Base-by-base conservation (phyloP, 1,140 invertebrate species). In the Hylaeus volcanicus region DNA sequence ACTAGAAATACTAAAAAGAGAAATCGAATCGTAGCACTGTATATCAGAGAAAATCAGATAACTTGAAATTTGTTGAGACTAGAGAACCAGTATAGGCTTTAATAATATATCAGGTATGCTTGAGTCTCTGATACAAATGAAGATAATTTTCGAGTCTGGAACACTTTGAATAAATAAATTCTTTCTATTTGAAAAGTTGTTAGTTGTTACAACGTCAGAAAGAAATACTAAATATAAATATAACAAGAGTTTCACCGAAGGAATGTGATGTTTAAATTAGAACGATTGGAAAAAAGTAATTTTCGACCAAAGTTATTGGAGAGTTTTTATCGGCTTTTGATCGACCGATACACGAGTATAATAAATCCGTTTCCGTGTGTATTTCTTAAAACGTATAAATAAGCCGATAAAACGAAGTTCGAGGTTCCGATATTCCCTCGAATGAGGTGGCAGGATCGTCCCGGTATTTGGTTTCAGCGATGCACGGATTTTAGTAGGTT, bases 391-490 rank as follows among this genome's bases (percentile, higher is more conserved):
- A 9, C 5, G 55, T 11, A 51, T 39, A 51, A 43, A 55, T 58
- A 79, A 65, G 4, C 53, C 6, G 61, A 60, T 41, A 51, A 74
- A 48, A 12, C 2, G 2, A 41, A 26, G 26, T 51, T 45, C 26
- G 26, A 41, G 11, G 61, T 45, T 39, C 5, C 51, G 41, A 11
- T 73, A 74, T 74, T 43, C 12, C 12, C 73, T 12, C 5, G 48
- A 14, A 48, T 39, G 53, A 51, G 12, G 37, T 58, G 71, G 26
- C 15, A 74, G 48, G 70, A 71, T 37, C n/a, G n/a, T 3, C 51
- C 41, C 15, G 70, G 51, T 74, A 65, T 79, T 79, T 56, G 61
- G 77, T 79, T 79, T 74, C 77, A 79, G 15, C 14, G 77, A 74
- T 74, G 71, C 77, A 45, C 60, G 11, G 61, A 53, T 74, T 74